Percentiles rank a stretch among this genome's conserved stretches.
phyloP scores from a whole-genome alignment of 1,140 invertebrate species.

The Papilio machaon region DNA sequence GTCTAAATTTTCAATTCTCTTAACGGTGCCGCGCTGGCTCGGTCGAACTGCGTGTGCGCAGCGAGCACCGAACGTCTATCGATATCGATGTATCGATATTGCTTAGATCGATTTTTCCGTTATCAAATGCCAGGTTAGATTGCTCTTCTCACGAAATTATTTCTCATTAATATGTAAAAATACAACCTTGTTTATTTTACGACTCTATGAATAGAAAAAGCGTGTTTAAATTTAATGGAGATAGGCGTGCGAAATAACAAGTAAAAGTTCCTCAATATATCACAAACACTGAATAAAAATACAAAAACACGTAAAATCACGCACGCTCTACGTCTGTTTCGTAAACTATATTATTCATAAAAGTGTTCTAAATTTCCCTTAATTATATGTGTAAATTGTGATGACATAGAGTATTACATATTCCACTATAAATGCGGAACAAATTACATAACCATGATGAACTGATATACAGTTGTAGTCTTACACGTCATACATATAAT shows the following conservation, averaged over 20 bases:
- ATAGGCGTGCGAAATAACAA: conserved; percentile 1
- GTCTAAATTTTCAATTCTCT: conserved; percentile 53
- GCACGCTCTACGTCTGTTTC: not conserved
- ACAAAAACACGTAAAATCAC: not conserved
- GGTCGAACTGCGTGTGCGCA: not conserved
- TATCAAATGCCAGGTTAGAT: not conserved
- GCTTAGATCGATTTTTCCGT: not conserved
- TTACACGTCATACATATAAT: not conserved
- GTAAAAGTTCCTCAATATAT: not conserved
- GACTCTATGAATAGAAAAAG: conserved; percentile 14
- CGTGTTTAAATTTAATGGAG: conserved; percentile 15
- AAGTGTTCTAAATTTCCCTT: not conserved
- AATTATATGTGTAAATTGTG: not conserved
- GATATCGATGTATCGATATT: conserved; percentile 10
- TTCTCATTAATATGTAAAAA: conserved; percentile 15
- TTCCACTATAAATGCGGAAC: not conserved
- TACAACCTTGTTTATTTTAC: conserved; percentile 19
- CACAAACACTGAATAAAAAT: not conserved
- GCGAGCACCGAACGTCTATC: not conserved
- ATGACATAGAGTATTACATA: not conserved
- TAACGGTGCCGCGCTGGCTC: conserved; percentile 47
- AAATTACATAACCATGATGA: not conserved
- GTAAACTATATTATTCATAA: not conserved
- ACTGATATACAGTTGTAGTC: not conserved
- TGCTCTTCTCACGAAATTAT: conserved; percentile 19